Evolutionary conservation across 1,140 invertebrate species (phyloP).

Genomic region (Dendroctonus ponderosae): DNA sequence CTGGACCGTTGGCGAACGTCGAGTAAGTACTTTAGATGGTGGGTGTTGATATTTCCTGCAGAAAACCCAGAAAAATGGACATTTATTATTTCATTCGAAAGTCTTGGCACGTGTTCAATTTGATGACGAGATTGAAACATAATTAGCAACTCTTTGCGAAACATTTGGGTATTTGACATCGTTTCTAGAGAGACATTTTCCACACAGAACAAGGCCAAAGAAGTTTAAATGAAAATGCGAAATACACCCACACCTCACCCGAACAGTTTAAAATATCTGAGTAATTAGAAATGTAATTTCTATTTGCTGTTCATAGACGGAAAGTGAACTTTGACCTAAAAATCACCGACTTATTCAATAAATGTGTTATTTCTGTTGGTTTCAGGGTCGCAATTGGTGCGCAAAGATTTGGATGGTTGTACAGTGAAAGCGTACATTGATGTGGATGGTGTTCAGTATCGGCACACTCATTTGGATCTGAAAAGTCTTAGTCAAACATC

Average conservation of each 20-base stretch:
- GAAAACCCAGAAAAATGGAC: not conserved
- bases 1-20: not conserved
- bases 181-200: too few species aligned
- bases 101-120: slow-evolving; percentile 8
- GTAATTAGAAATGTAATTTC: too few species aligned
- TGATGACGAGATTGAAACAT: not conserved
- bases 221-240: too few species aligned
- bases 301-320: too few species aligned
- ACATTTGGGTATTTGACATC: too few species aligned
- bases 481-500: slow-evolving; percentile 21
- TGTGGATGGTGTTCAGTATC: slow-evolving; percentile 44
- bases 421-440: slow-evolving; percentile 43
- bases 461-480: slow-evolving; percentile 44
- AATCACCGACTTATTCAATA: not conserved
- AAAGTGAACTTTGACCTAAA: too few species aligned
- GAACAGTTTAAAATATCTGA: too few species aligned
- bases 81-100: not conserved
- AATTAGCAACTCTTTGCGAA: too few species aligned
- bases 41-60: slow-evolving; percentile 10
- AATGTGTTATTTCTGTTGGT: slow-evolving; percentile 8
- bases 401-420: slow-evolving; percentile 47
- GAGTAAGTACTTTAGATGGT: slow-evolving; percentile 12
- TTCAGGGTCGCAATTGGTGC: slow-evolving; percentile 40
- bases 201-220: too few species aligned
- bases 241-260: too few species aligned